Percentiles rank a stretch among this genome's conserved stretches.
These are phyloP conservation scores for Drosophila merina DNA, from an alignment of 2,888 invertebrate genomes.

Conservation along the genomic window DNA sequence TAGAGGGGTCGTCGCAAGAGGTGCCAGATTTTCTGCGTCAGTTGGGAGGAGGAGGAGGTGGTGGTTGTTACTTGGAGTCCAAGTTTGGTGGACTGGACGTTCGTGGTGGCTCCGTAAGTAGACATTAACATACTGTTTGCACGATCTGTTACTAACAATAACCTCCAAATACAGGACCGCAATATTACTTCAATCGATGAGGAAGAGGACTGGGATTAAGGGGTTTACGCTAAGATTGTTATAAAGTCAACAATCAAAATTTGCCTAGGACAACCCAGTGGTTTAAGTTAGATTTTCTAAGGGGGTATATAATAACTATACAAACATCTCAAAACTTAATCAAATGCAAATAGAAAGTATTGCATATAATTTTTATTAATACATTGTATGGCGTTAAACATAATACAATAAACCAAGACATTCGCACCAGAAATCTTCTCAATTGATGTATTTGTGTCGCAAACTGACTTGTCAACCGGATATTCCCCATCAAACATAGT, in stretches of 20 bases:
- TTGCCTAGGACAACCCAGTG: conserved; percentile 1
- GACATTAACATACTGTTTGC: not conserved
- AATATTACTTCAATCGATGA: conserved; percentile 10
- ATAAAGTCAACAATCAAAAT: conserved; percentile 3
- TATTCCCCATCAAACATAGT: not conserved
- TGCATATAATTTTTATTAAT: not conserved
- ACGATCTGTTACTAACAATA: not conserved
- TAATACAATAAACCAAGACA: not conserved
- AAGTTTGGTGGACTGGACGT: conserved; percentile 90
- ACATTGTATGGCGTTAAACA: not conserved
- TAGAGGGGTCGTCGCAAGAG: conserved; percentile 91
- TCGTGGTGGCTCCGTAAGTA: conserved; percentile 53
- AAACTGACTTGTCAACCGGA: not conserved
- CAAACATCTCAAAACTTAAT: not conserved
- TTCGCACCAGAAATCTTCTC: not conserved
- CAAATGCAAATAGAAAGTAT: not conserved
- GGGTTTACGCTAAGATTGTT: not conserved
- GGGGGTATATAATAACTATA: conserved; percentile 10
- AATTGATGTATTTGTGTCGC: not conserved
- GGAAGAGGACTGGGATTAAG: conserved; percentile 35
- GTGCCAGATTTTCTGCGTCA: conserved; percentile 90
- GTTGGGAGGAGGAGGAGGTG: conserved; percentile 81
- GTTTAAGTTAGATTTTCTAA: not conserved
- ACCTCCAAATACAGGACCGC: not conserved
- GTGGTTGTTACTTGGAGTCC: conserved; percentile 71